Base-by-base conservation (phyloP, 2,797 vertebrate genomes). In the Synaphobranchus kaupii region DNA sequence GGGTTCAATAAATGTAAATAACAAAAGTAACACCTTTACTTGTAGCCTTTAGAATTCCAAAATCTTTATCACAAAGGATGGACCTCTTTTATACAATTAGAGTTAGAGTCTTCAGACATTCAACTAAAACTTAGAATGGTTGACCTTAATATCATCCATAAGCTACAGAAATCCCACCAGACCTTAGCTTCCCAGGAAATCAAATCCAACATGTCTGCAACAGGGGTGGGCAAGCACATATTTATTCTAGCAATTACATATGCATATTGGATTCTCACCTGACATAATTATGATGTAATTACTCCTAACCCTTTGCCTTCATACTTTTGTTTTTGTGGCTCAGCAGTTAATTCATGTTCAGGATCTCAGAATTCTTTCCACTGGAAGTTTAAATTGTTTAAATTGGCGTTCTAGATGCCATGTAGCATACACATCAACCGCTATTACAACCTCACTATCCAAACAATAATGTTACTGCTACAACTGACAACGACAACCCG, bases 221-320 rank as follows among this genome's bases (percentile, higher is more conserved):
- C 73, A 44, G 39, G 39, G 31, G 34, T 6, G 34, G 17, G 73
- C 31, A 78, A 34, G 20, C 34, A 78, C 1, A 78, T 25, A 17
- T 78, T 78, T 78, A 4, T 22, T 17, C 20, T 47, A 0, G 73
- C 17, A 78, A 78, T 34, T 73, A 73, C 68, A 47, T 22, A 13
- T 25, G 34, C 68, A 47, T 22, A 13, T 25, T 78, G 4, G 39
- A 47, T 44, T 47, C 34, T 78, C 73, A 44, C 39, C 20, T 47
- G 73, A 78, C 73, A 78, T 78, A 78, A 78, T 47, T 78, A 44
- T 78, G 34, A 47, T 47, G 47, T 78, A 78, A 78, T 78, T 78
- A 78, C 20, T 15, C 73, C 34, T 1, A 78, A 78, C 17, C 13
- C 34, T 44, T 47, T 34, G 17, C 34, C 47, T 78, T 47, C 39